Evolutionary conservation across 2,113 vertebrate species (phyloP).

Genomic region (Cyphomyrus discorhynchus): DNA sequence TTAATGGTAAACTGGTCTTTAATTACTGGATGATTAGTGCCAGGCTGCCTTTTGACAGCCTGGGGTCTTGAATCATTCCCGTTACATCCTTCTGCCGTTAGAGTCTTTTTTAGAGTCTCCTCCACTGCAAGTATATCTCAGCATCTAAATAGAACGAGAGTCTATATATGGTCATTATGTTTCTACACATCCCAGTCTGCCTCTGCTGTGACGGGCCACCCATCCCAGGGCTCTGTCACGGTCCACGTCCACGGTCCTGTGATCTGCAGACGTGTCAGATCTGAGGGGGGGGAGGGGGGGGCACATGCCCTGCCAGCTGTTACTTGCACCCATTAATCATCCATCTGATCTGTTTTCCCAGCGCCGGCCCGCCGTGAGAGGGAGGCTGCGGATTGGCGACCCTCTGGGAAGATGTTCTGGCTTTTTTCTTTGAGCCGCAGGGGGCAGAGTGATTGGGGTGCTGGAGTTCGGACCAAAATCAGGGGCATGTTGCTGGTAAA

Average conservation of each 20-base stretch:
- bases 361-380: no score
- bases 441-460: not conserved
- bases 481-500: not conserved
- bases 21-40: not conserved
- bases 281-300: constrained; percentile 41
- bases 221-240: not conserved
- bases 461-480: not conserved
- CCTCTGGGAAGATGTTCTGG: not conserved
- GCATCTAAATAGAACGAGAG: not conserved
- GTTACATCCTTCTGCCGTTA: not conserved
- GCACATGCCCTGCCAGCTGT: constrained; percentile 64
- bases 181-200: not conserved
- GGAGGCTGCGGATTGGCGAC: not conserved
- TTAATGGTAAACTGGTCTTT: not conserved
- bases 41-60: not conserved
- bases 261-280: not conserved
- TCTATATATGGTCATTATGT: not conserved
- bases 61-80: not conserved
- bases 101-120: not conserved
- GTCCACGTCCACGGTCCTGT: not conserved
- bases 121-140: not conserved
- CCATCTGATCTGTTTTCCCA: constrained; percentile 61
- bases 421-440: not conserved
- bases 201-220: not conserved
- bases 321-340: constrained; percentile 88